Evolutionary conservation across 1,140 invertebrate genomes (phyloP).

Genomic region (Drosophila persimilis): DNA sequence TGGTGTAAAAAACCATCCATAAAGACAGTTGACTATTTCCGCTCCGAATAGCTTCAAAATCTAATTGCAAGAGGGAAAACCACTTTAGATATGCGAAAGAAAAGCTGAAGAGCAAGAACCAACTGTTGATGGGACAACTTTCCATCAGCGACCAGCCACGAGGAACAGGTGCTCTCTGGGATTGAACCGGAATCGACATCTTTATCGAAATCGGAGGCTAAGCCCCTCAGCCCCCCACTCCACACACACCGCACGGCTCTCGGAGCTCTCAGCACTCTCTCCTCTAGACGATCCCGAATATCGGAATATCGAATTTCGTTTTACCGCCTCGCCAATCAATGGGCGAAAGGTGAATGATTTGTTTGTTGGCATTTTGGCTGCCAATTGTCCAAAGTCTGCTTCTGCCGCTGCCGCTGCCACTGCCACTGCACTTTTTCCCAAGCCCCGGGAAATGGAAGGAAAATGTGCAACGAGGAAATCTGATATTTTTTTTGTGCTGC

Average conservation of each 20-base stretch:
- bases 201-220: conserved; percentile 38
- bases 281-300: not conserved
- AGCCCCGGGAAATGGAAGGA: conserved; percentile 48
- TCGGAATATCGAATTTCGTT: conserved; percentile 65
- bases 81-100: conserved; percentile 15
- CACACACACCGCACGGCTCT: too few relatives aligned
- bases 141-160: not conserved
- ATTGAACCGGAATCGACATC: conserved; percentile 14
- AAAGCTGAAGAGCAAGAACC: conserved; percentile 5
- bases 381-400: conserved; percentile 59
- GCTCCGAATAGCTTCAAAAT: conserved; percentile 52
- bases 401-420: conserved; percentile 34
- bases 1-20: conserved; percentile 20
- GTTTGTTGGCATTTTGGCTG: conserved; percentile 78
- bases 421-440: conserved; percentile 63
- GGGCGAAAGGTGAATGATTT: conserved; percentile 72
- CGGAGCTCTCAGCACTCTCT: conserved; percentile 10
- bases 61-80: conserved; percentile 24
- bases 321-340: conserved; percentile 74
- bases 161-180: conserved; percentile 25
- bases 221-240: conserved; percentile 2
- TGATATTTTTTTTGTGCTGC: conserved; percentile 63
- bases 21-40: conserved; percentile 66
- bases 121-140: conserved; percentile 40
- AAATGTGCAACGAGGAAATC: conserved; percentile 72